Percentiles rank a stretch among this genome's conserved stretches.
These are phyloP conservation scores for Dicranocentrus wangi DNA, from an alignment of 2,888 invertebrate genomes.

Conservation along the genomic window DNA sequence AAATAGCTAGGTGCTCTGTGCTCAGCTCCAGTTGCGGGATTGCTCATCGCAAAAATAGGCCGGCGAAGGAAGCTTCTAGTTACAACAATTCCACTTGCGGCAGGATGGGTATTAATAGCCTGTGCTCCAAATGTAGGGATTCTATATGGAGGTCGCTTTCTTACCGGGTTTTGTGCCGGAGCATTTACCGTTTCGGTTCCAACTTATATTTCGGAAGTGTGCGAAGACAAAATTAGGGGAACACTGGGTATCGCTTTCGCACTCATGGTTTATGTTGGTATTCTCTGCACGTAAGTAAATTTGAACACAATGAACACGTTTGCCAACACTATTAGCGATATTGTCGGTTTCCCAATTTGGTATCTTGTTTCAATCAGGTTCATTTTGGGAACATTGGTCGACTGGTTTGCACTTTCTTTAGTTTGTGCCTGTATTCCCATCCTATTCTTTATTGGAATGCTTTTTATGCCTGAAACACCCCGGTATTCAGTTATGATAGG, in stretches of 20 bases:
- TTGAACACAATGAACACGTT: too few relatives aligned
- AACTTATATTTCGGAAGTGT: slow-evolving; percentile 64
- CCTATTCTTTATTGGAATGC: slow-evolving; percentile 67
- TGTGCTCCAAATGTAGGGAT: slow-evolving; percentile 60
- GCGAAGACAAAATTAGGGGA: slow-evolving; percentile 66
- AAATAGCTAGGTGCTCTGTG: slow-evolving; percentile 63
- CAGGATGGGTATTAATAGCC: slow-evolving; percentile 65
- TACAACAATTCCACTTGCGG: slow-evolving; percentile 59
- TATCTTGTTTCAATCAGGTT: slow-evolving; percentile 49
- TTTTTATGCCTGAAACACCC: slow-evolving; percentile 67
- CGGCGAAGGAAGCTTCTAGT: slow-evolving; percentile 62
- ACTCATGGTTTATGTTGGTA: slow-evolving; percentile 64
- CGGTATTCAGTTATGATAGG: slow-evolving; percentile 58
- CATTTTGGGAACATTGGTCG: slow-evolving; percentile 57
- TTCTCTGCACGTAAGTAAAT: slow-evolving; percentile 67
- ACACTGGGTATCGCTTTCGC: slow-evolving; percentile 65
- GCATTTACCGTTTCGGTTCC: slow-evolving; percentile 64
- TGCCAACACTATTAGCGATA: too few relatives aligned
- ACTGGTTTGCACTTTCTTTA: slow-evolving; percentile 58
- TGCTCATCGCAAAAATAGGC: slow-evolving; percentile 55
- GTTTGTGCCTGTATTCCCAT: slow-evolving; percentile 58
- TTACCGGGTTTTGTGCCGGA: slow-evolving; percentile 68
- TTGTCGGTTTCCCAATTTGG: too few relatives aligned
- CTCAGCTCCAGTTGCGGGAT: slow-evolving; percentile 63
- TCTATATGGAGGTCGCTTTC: slow-evolving; percentile 64